These are phyloP conservation scores for Pedicia rivosa DNA, from an alignment of 2,888 invertebrate species.

Conservation along the genomic window DNA sequence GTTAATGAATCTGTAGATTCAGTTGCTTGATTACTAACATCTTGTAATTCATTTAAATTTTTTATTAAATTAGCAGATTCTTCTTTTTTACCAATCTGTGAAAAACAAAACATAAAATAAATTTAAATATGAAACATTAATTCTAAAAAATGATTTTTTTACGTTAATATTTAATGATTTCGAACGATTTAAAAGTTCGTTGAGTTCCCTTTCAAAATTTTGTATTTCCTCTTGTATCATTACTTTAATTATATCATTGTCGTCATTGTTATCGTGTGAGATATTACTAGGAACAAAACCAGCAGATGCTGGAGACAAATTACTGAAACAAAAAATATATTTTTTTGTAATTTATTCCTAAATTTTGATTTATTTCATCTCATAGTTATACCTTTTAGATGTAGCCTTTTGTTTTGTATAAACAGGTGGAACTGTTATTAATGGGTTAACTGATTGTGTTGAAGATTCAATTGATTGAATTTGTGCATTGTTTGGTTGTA, in stretches of 20 bases:
- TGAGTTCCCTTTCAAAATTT: conserved; percentile 47
- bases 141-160: neutral
- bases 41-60: conserved; percentile 36
- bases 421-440: neutral
- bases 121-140: conserved; percentile 1
- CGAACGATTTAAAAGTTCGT: conserved; percentile 39
- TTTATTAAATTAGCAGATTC: conserved; percentile 37
- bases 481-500: neutral
- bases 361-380: too few species aligned
- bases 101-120: conserved; percentile 3
- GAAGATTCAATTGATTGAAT: neutral
- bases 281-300: too few species aligned
- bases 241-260: too few species aligned
- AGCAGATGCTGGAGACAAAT: too few species aligned
- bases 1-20: conserved; percentile 42
- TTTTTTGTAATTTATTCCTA: too few species aligned
- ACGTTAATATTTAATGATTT: conserved; percentile 33
- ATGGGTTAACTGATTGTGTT: neutral
- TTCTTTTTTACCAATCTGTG: conserved; percentile 35
- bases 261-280: too few species aligned
- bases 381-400: too few species aligned
- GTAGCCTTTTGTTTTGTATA: too few species aligned
- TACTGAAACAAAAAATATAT: too few species aligned
- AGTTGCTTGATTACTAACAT: conserved; percentile 43
- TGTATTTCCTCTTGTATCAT: conserved; percentile 47